These are phyloP conservation scores for Ceratoteleas bidentatus DNA, from an alignment of 1,140 invertebrate species.

Conservation along the genomic window DNA sequence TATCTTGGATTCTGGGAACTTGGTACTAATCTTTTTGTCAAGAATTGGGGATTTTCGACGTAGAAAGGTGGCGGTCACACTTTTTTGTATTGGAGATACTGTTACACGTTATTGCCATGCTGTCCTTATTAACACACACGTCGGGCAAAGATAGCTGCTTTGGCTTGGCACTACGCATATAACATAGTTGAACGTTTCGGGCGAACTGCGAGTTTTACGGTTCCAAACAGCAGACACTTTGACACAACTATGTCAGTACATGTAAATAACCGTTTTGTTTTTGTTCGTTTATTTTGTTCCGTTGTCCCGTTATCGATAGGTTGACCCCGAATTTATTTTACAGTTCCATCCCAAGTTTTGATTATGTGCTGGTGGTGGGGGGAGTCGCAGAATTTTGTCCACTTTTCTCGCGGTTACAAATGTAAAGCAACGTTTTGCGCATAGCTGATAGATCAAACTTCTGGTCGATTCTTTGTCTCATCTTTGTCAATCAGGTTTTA, in stretches of 20 bases:
- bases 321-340: not conserved
- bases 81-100: constrained; percentile 1
- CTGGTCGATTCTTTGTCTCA: too few relatives aligned
- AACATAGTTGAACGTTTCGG: not conserved
- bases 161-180: constrained; percentile 25
- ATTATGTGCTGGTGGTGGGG: constrained; percentile 6
- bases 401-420: constrained; percentile 35
- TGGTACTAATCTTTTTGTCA: constrained; percentile 48
- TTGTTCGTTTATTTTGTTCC: too few relatives aligned
- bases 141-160: constrained; percentile 25
- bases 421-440: constrained; percentile 37
- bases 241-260: constrained; percentile 64
- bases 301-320: constrained; percentile 6
- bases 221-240: constrained; percentile 35
- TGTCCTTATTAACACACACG: constrained; percentile 29
- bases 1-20: constrained; percentile 40
- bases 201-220: not conserved
- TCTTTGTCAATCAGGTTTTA: too few relatives aligned
- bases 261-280: constrained; percentile 52
- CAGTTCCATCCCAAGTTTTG: not conserved
- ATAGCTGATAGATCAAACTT: constrained; percentile 1
- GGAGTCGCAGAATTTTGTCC: constrained; percentile 26
- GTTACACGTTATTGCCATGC: constrained; percentile 30
- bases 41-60: constrained; percentile 22
- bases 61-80: constrained; percentile 60